Conservation (phyloP, 1,140 invertebrate genomes). For the Sesamia nonagrioides region DNA sequence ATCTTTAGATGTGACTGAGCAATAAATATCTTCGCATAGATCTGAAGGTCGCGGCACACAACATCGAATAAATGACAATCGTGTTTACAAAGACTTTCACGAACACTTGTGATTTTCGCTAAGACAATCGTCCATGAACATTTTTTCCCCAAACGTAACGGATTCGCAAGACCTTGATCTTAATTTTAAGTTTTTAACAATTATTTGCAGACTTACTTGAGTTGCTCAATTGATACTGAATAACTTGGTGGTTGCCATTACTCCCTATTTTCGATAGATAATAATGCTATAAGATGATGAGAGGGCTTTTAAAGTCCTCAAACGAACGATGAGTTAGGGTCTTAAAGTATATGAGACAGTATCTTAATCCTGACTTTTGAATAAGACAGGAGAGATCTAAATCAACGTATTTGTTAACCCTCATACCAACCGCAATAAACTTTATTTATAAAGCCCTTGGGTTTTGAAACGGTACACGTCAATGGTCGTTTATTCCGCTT, state of each 20-base stretch:
- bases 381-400: conserved; percentile 6
- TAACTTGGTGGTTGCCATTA: too few species aligned
- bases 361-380: not conserved
- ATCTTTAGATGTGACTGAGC: conserved; percentile 30
- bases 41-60: not conserved
- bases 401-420: conserved; percentile 7
- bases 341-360: not conserved
- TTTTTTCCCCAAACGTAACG: conserved; percentile 16
- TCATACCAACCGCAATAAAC: conserved; percentile 24
- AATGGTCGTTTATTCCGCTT: conserved; percentile 17
- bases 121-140: conserved; percentile 17
- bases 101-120: not conserved
- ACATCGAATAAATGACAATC: not conserved
- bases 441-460: conserved; percentile 28
- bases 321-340: not conserved
- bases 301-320: not conserved
- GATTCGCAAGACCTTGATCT: conserved; percentile 19
- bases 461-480: conserved; percentile 18
- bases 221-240: not conserved
- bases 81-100: not conserved
- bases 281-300: not conserved
- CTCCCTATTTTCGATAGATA: not conserved
- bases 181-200: conserved; percentile 4
- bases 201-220: conserved; percentile 26
- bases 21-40: conserved; percentile 25